Percentiles rank a stretch among this genome's conserved stretches.
Conservation (phyloP, 35 echinoderm and acorn worm species). For the Heliocidaris erythrogramma region DNA sequence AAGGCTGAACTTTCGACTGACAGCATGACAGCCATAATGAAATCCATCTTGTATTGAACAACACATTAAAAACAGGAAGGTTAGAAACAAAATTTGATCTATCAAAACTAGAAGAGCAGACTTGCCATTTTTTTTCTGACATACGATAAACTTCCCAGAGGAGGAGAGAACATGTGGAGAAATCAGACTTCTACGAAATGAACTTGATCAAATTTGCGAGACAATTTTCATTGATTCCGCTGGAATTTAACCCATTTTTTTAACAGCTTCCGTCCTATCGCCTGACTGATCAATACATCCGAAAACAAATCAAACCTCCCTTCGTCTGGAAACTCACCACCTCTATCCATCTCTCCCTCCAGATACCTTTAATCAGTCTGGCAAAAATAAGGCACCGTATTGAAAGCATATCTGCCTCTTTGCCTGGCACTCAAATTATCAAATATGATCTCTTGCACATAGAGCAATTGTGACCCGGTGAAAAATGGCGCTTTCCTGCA, state of each 20-base stretch:
- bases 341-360: background rate
- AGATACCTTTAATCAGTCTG: background rate
- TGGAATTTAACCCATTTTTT: background rate
- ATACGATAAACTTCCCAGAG: background rate
- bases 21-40: background rate
- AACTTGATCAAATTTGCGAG: background rate
- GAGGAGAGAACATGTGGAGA: background rate
- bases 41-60: background rate
- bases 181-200: background rate
- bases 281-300: background rate
- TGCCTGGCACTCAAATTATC: background rate
- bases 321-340: background rate
- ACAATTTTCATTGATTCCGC: background rate
- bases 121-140: background rate
- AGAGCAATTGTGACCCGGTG: background rate
- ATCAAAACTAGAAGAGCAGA: too few species aligned
- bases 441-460: background rate
- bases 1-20: background rate
- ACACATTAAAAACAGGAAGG: background rate
- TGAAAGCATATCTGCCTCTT: background rate
- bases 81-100: background rate
- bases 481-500: conserved; percentile 24
- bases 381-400: background rate
- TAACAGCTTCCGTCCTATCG: background rate
- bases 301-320: conserved; percentile 8